Evolutionary conservation across 2,888 invertebrate genomes (phyloP), one percentile per base, ranked within the genome.

Genomic region (Orthonychiurus folsomi): DNA sequence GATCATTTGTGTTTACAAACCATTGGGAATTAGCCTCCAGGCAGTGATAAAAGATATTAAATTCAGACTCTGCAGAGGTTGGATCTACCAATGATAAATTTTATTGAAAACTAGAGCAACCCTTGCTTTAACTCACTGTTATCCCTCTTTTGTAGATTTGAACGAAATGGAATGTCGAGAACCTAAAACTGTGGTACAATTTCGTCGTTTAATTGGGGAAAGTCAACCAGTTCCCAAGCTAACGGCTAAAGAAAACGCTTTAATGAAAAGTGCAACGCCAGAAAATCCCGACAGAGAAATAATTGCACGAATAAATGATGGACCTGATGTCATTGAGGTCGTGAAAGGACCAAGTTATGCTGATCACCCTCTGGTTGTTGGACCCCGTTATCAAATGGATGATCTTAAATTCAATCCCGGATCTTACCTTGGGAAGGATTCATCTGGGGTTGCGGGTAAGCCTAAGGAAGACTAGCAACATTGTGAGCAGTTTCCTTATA

Each of bases 1-100:
- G 26, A 74, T 91, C 5, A 79, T 89, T 65, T 87, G 88, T 76
- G 79, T 91, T 18, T 90, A 87, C 73, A 93, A 93, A 77, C 89
- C 90, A 18, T 76, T 85, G 0, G 82, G 82, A 59, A 78, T 84
- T 47, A 77, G 81, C 52, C 77, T 83, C 0, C 74, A 74, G 23
- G 80, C 79, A 73, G 78, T 86, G 0, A 81, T 83, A 72, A 78
- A 80, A 57, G 82, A 81, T 1, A 77, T 89, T 54, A 77, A 83
- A 65, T 75, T 79, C 50, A 86, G 86, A 75, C 75, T 89, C 63
- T 85, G 85, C 74, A 79, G 80, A 81, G 88, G 89, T 88, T 79
- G n/a, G 79, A 76, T 66, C 56, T 60, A 23, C n/a, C n/a, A n/a
- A n/a, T n/a, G n/a, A n/a, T n/a, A n/a, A n/a, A n/a, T 58, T 59